Base-by-base conservation (phyloP, 1,140 invertebrate species). In the Bursaphelenchus mucronatus region DNA sequence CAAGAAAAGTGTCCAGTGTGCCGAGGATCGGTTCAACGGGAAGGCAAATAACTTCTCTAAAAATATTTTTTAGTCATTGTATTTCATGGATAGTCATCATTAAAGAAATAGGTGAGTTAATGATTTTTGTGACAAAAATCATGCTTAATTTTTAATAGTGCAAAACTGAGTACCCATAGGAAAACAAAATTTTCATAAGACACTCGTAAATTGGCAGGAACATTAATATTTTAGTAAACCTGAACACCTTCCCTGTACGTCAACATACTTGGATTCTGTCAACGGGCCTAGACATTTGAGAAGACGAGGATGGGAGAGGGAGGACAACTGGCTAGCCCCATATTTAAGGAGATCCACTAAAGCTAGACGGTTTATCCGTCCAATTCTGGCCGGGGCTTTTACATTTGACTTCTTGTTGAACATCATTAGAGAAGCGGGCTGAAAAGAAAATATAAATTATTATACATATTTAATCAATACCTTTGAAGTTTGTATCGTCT, bases 331-430 rank as follows among this genome's bases (percentile, higher is more conserved):
- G 58, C 74, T 78, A 6, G 68, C 66, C 45, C 68, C 69, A 41
- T 74, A 71, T 30, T 81, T 66, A 17, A 84, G 66, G 21, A 83
- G 75, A 61, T 84, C 83, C 0, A 78, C 72, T 11, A 84, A 77
- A 8, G 76, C 76, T 63, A 84, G 82, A 15, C 82, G 59, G 47
- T 74, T 74, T 11, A 75, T 45, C 11, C 73, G 45, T 8, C 72
- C 72, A 19, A 74, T 52, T 15, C 73, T 50, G 5, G 72, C 41
- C 8, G 73, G 70, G 39, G 82, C 70, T 58, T 82, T 75, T 6
- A 83, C 80, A 66, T 84, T 83, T 62, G 81, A 77, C 21, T 83
- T 71, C 67, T 83, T 83, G 64, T 83, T 82, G 1, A 84, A 84
- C 13, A 83, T 63, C 66, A 83, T 82, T 19, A 84, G 77, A 13